A percentile compares a stretch with the other conserved stretches of the same genome.
These are phyloP conservation scores for Tachysurus vachellii DNA, from an alignment of 2,113 vertebrate genomes.

Conservation along the genomic window DNA sequence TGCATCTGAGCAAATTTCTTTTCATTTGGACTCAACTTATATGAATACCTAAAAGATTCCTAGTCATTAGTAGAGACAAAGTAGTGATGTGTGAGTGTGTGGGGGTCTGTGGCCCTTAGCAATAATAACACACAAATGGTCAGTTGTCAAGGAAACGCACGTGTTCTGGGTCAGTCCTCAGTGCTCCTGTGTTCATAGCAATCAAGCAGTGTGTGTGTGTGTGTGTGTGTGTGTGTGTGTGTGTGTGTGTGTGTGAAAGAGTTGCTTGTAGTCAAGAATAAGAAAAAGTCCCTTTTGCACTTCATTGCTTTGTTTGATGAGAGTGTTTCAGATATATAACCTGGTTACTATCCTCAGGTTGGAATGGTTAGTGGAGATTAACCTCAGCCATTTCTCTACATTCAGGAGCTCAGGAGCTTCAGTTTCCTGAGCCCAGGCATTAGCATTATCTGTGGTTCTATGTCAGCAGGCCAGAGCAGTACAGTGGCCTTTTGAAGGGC, in stretches of 20 bases:
- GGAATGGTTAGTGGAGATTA: background rate
- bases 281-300: background rate
- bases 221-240: background rate
- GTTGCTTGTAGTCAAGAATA: conserved; percentile 6
- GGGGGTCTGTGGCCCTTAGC: background rate
- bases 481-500: conserved; percentile 49
- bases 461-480: conserved; percentile 18
- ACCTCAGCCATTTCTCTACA: background rate
- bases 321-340: conserved; percentile 2
- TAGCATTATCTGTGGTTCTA: conserved; percentile 10
- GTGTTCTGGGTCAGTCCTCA: conserved; percentile 16
- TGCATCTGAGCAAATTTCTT: background rate
- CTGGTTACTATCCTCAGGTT: background rate
- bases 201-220: conserved; percentile 5
- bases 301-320: background rate
- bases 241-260: background rate
- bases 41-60: background rate
- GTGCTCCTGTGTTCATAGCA: conserved; percentile 27
- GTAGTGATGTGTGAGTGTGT: conserved; percentile 11
- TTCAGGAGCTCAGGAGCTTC: background rate
- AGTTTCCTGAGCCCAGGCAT: background rate
- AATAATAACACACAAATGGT: conserved; percentile 22
- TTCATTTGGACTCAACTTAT: background rate
- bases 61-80: conserved; percentile 18
- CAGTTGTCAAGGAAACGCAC: conserved; percentile 39